A percentile compares a stretch with the other conserved stretches of the same genome.
Conservation (phyloP, 2,888 invertebrate species). For the Gerris lacustris region DNA sequence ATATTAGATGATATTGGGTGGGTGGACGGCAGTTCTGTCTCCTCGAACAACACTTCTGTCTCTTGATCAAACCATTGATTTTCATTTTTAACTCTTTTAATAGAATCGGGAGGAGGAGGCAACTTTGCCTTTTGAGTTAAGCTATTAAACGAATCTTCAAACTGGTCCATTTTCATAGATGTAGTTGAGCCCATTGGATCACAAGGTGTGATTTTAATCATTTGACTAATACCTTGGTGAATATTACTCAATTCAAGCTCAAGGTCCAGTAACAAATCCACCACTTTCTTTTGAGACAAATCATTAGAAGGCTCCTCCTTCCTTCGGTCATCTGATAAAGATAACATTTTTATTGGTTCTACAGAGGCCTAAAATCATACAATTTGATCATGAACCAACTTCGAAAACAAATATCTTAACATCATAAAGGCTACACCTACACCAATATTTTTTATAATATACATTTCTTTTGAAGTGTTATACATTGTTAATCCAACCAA, state of each 20-base stretch:
- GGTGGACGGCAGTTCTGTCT: slow-evolving; percentile 34
- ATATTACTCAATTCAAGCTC: slow-evolving; percentile 76
- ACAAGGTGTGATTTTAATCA: slow-evolving; percentile 69
- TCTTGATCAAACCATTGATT: slow-evolving; percentile 42
- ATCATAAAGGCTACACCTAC: no score
- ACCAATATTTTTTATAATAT: no score
- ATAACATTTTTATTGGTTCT: slow-evolving; percentile 23
- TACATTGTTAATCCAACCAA: no score
- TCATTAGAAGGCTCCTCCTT: slow-evolving; percentile 35
- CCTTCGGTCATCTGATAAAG: slow-evolving; percentile 34
- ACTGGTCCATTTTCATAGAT: slow-evolving; percentile 43
- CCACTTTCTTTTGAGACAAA: slow-evolving; percentile 41
- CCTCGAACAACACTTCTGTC: slow-evolving; percentile 39
- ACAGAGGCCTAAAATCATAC: slow-evolving; percentile 19
- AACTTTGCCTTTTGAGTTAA: slow-evolving; percentile 31
- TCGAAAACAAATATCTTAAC: no score
- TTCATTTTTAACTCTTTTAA: slow-evolving; percentile 27
- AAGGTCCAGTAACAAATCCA: slow-evolving; percentile 66
- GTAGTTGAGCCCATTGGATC: slow-evolving; percentile 48
- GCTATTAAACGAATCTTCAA: slow-evolving; percentile 61
- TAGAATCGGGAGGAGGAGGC: slow-evolving; percentile 35
- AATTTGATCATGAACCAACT: not conserved
- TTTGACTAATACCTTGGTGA: slow-evolving; percentile 75
- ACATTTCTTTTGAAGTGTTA: no score
- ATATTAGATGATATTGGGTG: not conserved